These are phyloP conservation scores for Tuta absoluta DNA, from an alignment of 2,888 invertebrate genomes.

Conservation along the genomic window DNA sequence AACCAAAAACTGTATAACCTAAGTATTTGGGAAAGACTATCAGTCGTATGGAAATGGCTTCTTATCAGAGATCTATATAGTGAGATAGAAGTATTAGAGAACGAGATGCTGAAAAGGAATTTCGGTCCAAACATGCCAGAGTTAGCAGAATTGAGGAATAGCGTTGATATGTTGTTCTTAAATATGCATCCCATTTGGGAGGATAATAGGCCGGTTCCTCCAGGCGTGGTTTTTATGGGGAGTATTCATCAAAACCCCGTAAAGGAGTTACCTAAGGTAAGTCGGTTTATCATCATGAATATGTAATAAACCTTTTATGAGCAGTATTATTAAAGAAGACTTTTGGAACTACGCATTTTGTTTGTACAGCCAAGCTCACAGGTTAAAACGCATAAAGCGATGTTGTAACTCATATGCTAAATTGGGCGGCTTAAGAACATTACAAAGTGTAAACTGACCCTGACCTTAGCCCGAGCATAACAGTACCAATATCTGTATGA, in stretches of 20 bases:
- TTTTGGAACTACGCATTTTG: too few species aligned
- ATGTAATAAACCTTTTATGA: background rate
- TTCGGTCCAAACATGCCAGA: constrained; percentile 38
- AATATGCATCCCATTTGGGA: constrained; percentile 52
- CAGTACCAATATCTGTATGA: too few species aligned
- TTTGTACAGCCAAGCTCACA: too few species aligned
- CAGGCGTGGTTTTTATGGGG: constrained; percentile 49
- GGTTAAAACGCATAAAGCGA: too few species aligned
- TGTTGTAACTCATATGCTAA: too few species aligned
- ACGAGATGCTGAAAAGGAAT: constrained; percentile 33
- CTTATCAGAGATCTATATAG: constrained; percentile 20
- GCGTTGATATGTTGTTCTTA: constrained; percentile 50
- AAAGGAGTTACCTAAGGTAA: constrained; percentile 46
- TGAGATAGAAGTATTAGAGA: constrained; percentile 31
- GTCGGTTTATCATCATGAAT: constrained; percentile 6
- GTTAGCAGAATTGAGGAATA: constrained; percentile 32
- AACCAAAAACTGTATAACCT: constrained; percentile 37
- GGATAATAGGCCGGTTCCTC: constrained; percentile 47
- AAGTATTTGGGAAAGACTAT: constrained; percentile 39
- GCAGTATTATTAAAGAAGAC: too few species aligned
- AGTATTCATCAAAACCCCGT: constrained; percentile 47
- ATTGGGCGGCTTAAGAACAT: too few species aligned
- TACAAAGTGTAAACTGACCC: too few species aligned
- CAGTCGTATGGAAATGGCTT: constrained; percentile 39
- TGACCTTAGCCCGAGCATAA: too few species aligned